phyloP scores from a whole-genome alignment of 2,888 invertebrate species.

The Oscheius myriophilus region DNA sequence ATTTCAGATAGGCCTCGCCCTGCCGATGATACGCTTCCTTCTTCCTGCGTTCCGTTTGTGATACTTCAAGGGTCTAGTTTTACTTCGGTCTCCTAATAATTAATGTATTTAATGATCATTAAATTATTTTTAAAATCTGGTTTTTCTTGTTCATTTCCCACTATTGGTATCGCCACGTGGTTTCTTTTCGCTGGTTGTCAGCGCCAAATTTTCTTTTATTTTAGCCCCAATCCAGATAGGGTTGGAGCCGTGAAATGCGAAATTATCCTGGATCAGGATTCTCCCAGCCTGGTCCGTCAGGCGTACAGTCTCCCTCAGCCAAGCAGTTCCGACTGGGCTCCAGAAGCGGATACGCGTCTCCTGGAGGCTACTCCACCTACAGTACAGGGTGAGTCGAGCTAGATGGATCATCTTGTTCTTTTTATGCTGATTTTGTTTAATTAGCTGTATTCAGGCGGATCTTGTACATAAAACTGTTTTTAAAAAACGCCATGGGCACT shows the following conservation, averaged over 20 bases:
- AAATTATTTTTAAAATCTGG: not conserved
- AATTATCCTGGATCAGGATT: constrained; percentile 24
- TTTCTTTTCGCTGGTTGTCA: not conserved
- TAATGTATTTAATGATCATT: constrained; percentile 22
- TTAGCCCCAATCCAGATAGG: constrained; percentile 2
- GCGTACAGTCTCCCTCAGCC: constrained; percentile 37
- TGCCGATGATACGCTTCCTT: not conserved
- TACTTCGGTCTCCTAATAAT: constrained; percentile 25
- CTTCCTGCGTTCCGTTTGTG: constrained; percentile 8
- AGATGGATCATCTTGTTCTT: too few relatives aligned
- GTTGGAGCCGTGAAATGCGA: constrained; percentile 10
- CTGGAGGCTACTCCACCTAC: constrained; percentile 63
- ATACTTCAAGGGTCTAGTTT: constrained; percentile 27
- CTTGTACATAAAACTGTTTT: too few relatives aligned
- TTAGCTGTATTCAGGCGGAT: too few relatives aligned
- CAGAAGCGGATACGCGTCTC: constrained; percentile 64
- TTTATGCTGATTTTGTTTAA: too few relatives aligned
- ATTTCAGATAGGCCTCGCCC: not conserved
- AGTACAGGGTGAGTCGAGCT: constrained; percentile 28
- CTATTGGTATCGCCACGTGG: not conserved
- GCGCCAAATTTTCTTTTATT: not conserved
- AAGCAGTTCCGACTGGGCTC: constrained; percentile 43
- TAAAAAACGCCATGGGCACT: too few relatives aligned
- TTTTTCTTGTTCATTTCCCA: not conserved
- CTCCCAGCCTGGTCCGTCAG: constrained; percentile 48